phyloP scores from a whole-genome alignment of 2,113 vertebrate genomes.

The Hippocampus barbouri region DNA sequence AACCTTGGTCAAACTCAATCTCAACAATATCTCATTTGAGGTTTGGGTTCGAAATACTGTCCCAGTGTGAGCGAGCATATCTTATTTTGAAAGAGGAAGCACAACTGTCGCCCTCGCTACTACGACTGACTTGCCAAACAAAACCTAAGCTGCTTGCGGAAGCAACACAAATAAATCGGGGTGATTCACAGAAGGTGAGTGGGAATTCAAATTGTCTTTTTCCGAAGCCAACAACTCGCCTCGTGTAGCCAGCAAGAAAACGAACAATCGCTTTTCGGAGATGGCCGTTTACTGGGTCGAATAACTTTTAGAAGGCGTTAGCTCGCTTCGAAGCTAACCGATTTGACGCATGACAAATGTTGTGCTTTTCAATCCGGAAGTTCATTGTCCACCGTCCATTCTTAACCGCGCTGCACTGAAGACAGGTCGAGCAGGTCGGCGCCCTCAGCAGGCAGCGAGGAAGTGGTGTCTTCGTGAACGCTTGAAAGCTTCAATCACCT shows the following conservation, averaged over 20 bases:
- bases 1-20: too few relatives aligned
- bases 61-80: neutral
- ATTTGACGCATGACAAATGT: too few relatives aligned
- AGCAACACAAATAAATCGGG: neutral
- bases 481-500: neutral
- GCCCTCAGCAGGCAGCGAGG: neutral
- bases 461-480: neutral
- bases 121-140: neutral
- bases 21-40: too few relatives aligned
- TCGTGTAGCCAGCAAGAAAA: neutral
- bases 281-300: neutral
- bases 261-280: neutral
- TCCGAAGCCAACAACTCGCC: neutral
- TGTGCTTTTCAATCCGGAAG: neutral
- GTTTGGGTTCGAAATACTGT: neutral
- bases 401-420: neutral
- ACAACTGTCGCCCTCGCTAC: neutral
- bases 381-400: neutral
- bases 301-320: neutral
- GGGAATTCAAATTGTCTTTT: neutral
- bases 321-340: neutral
- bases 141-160: neutral
- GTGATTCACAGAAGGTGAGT: conserved; percentile 4
- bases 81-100: conserved; percentile 6
- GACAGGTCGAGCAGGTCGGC: neutral